These are phyloP conservation scores for Solenodon paradoxus DNA, from an alignment of 2,113 vertebrate species.

Conservation along the genomic window DNA sequence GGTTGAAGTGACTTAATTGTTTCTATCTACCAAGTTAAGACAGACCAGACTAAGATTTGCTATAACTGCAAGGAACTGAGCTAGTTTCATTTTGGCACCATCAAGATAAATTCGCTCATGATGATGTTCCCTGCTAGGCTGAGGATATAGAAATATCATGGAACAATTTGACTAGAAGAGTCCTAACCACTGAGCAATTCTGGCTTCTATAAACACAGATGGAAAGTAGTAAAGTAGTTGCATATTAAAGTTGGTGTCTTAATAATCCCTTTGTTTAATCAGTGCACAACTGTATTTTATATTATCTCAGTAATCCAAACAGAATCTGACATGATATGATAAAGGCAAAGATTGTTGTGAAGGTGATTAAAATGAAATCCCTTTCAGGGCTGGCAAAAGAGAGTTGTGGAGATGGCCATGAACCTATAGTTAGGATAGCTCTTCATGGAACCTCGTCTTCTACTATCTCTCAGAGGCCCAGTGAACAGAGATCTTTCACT, in stretches of 20 bases:
- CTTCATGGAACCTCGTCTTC: not conserved
- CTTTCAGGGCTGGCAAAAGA: not conserved
- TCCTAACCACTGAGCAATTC: not conserved
- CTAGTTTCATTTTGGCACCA: not conserved
- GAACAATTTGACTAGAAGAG: not conserved
- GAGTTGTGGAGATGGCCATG: not conserved
- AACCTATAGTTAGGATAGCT: not conserved
- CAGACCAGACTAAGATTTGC: not conserved
- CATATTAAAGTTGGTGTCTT: slow-evolving; percentile 1
- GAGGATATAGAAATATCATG: not conserved
- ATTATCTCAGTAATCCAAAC: slow-evolving; percentile 24
- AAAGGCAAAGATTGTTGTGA: slow-evolving; percentile 9
- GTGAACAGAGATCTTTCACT: not conserved
- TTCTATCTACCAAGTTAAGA: not conserved
- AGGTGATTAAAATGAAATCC: not conserved
- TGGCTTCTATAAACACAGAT: not conserved
- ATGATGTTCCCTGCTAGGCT: not conserved
- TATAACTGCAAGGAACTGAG: not conserved
- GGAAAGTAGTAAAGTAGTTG: slow-evolving; percentile 16
- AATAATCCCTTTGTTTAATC: slow-evolving; percentile 10
- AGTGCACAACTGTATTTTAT: not conserved
- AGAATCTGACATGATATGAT: slow-evolving; percentile 17
- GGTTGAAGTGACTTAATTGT: not conserved
- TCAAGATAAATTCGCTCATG: not conserved
- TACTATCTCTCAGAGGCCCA: not conserved